phyloP scores from a whole-genome alignment of 92 coral and sea anemone genomes.

The Epizoanthus fatuus region DNA sequence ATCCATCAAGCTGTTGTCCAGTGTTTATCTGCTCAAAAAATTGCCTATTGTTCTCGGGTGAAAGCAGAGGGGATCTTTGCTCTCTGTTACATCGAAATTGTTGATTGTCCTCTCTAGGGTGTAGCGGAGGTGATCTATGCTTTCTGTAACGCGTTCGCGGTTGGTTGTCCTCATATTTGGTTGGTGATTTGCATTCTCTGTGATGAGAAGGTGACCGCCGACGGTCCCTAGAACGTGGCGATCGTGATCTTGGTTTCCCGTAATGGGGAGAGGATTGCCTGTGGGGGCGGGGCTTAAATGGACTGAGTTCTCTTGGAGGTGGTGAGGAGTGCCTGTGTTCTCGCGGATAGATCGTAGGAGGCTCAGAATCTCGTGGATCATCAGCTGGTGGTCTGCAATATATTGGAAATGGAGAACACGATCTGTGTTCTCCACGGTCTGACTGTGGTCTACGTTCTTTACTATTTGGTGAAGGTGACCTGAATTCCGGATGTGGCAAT shows the following conservation, averaged over 20 bases:
- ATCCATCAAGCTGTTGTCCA: neutral
- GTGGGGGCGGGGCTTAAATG: neutral
- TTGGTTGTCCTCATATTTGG: too few species aligned
- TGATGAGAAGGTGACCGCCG: too few species aligned
- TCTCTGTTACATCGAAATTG: neutral
- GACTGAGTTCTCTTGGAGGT: neutral
- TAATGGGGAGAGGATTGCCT: neutral
- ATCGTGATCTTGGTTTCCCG: neutral
- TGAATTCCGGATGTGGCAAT: too few species aligned
- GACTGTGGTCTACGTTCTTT: neutral
- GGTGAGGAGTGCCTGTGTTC: neutral
- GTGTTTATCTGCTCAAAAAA: neutral
- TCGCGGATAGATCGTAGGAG: neutral
- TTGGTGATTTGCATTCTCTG: too few species aligned
- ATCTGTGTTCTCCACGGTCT: neutral
- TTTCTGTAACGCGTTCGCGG: neutral
- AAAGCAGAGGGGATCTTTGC: neutral
- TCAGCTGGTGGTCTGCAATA: neutral
- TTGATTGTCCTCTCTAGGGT: neutral
- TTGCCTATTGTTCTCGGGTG: neutral
- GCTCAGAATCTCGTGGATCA: neutral
- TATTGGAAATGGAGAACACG: neutral
- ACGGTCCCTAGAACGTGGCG: neutral
- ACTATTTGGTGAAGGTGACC: neutral
- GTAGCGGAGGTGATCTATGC: neutral